Percentiles rank a stretch among this genome's conserved stretches.
These are phyloP conservation scores for Helicoverpa zea DNA, from an alignment of 1,140 invertebrate species.

Conservation along the genomic window DNA sequence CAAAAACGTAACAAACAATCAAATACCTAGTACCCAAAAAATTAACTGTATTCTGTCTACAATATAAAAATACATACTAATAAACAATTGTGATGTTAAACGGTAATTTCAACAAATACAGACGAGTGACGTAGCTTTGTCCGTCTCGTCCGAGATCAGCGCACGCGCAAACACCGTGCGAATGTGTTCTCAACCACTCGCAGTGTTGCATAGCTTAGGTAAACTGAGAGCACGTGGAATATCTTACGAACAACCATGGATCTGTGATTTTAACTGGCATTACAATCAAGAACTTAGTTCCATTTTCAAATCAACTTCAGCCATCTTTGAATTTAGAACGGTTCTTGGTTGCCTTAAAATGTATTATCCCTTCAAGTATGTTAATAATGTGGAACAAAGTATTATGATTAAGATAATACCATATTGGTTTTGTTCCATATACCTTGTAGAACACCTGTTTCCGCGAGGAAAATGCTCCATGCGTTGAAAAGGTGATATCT, in stretches of 20 bases:
- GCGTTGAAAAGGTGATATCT: constrained; percentile 3
- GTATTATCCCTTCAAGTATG: too few species aligned
- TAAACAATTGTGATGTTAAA: constrained; percentile 39
- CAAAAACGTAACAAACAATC: too few species aligned
- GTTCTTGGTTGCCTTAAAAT: background rate
- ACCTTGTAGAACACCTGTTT: constrained; percentile 24
- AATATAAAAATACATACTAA: constrained; percentile 24
- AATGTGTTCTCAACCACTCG: constrained; percentile 33
- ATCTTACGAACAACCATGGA: constrained; percentile 28
- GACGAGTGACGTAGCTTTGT: constrained; percentile 41
- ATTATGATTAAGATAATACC: too few species aligned
- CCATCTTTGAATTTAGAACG: background rate
- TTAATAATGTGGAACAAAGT: too few species aligned
- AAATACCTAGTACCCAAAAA: background rate
- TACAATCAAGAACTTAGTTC: background rate
- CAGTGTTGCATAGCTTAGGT: constrained; percentile 42
- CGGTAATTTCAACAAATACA: constrained; percentile 46
- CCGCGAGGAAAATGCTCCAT: constrained; percentile 12
- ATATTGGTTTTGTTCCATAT: background rate
- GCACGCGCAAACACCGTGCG: constrained; percentile 49
- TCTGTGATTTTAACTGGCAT: too few species aligned
- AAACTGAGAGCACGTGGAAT: constrained; percentile 53
- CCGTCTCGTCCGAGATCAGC: constrained; percentile 8
- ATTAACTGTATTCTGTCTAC: background rate
- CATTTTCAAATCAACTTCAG: background rate